Evolutionary conservation across 1,140 invertebrate genomes (phyloP).

Genomic region (Drosophila aff.): DNA sequence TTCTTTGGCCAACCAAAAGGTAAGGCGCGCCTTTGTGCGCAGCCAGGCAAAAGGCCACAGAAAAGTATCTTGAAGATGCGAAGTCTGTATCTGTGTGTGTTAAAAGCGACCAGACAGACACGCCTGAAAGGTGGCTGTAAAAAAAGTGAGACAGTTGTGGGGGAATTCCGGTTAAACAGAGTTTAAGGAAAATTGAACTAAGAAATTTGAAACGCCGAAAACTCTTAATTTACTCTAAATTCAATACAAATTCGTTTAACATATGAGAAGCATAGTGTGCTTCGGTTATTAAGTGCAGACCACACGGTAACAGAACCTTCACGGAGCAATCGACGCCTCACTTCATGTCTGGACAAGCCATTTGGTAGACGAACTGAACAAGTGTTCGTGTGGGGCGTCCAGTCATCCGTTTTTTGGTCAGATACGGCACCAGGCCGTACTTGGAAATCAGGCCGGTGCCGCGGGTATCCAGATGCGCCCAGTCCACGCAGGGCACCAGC

Average conservation of each 20-base stretch:
- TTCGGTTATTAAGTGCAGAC: neutral
- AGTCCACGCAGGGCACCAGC: conserved; percentile 85
- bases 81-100: neutral
- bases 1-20: conserved; percentile 40
- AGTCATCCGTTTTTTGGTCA: conserved; percentile 86
- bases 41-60: conserved; percentile 51
- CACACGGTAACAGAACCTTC: conserved; percentile 21
- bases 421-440: conserved; percentile 87
- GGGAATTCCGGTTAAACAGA: neutral
- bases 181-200: conserved; percentile 7
- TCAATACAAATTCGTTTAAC: conserved; percentile 18
- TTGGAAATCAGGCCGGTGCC: conserved; percentile 87
- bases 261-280: neutral
- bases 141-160: neutral
- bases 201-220: conserved; percentile 7
- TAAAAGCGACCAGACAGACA: conserved; percentile 19
- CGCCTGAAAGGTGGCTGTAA: neutral
- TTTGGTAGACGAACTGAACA: conserved; percentile 85
- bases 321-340: conserved; percentile 3
- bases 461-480: conserved; percentile 90
- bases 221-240: conserved; percentile 21
- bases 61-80: conserved; percentile 53
- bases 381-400: conserved; percentile 86
- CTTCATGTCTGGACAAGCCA: conserved; percentile 85
- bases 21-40: conserved; percentile 41